Conservation (phyloP, 2,113 vertebrate genomes). For the Pristiophorus japonicus region DNA sequence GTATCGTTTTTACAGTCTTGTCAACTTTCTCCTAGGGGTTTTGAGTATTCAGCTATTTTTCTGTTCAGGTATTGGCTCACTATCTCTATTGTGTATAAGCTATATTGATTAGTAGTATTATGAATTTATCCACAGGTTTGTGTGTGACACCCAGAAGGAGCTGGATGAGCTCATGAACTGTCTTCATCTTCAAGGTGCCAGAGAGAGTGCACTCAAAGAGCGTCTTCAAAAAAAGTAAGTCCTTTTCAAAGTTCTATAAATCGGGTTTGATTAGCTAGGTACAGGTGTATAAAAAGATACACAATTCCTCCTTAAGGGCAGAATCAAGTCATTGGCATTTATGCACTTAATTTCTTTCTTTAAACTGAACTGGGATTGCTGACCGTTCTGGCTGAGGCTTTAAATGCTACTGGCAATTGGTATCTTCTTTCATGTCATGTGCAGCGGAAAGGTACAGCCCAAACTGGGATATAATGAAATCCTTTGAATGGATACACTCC, state of each 20-base stretch:
- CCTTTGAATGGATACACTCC: no score
- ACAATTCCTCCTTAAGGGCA: no score
- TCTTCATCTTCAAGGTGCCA: slow-evolving; percentile 82
- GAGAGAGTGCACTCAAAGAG: slow-evolving; percentile 83
- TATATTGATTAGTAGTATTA: background rate
- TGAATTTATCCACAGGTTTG: slow-evolving; percentile 66
- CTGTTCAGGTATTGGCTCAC: background rate
- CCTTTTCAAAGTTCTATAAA: background rate
- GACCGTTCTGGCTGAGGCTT: background rate
- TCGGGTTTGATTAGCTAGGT: no score
- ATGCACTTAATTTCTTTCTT: background rate
- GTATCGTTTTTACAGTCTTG: background rate
- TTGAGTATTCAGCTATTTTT: no score
- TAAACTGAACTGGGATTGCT: background rate
- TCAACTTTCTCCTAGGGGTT: background rate
- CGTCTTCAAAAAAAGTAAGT: slow-evolving; percentile 75
- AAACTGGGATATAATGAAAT: no score
- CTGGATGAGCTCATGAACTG: slow-evolving; percentile 79
- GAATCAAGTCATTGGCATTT: background rate
- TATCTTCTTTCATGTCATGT: background rate
- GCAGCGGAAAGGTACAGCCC: background rate
- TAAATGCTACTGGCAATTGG: background rate
- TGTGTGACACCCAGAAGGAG: slow-evolving; percentile 79
- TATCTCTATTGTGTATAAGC: background rate
- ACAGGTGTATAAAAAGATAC: no score